A percentile compares a stretch with the other conserved stretches of the same genome.
These are phyloP conservation scores for Caretta caretta DNA, from an alignment of 2,113 vertebrate genomes.

Conservation along the genomic window DNA sequence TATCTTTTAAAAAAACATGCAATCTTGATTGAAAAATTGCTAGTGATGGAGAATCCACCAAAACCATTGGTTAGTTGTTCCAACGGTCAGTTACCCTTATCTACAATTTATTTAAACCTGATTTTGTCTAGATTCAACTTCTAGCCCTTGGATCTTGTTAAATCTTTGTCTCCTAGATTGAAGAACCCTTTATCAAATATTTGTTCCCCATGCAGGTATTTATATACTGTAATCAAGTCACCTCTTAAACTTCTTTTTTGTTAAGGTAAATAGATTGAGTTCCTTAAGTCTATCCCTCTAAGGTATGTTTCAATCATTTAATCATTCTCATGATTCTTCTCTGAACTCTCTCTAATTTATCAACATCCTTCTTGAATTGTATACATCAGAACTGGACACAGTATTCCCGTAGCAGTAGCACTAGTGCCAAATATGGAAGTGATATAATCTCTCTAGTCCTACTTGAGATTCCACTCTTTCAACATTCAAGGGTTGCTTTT, in stretches of 20 bases:
- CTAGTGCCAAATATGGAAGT: background rate
- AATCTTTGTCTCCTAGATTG: background rate
- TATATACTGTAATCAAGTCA: background rate
- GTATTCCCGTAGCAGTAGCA: background rate
- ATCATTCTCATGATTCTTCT: background rate
- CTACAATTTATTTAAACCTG: background rate
- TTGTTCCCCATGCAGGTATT: background rate
- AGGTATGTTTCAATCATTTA: background rate
- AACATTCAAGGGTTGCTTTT: background rate
- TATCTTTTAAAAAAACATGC: background rate
- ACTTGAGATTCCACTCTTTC: background rate
- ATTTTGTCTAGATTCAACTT: background rate
- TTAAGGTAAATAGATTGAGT: background rate
- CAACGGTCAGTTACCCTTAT: background rate
- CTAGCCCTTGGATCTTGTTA: background rate
- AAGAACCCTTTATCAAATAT: background rate
- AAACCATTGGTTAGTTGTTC: background rate
- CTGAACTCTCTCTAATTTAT: background rate
- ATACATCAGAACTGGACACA: background rate
- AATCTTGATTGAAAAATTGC: background rate
- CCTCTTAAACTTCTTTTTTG: background rate
- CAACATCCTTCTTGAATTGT: background rate
- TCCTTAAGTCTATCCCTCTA: background rate
- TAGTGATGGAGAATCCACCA: background rate
- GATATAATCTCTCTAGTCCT: background rate